Evolutionary conservation across 1,140 invertebrate genomes (phyloP), one percentile per base, ranked within the genome.

Genomic region (Drosophila micromelanica): DNA sequence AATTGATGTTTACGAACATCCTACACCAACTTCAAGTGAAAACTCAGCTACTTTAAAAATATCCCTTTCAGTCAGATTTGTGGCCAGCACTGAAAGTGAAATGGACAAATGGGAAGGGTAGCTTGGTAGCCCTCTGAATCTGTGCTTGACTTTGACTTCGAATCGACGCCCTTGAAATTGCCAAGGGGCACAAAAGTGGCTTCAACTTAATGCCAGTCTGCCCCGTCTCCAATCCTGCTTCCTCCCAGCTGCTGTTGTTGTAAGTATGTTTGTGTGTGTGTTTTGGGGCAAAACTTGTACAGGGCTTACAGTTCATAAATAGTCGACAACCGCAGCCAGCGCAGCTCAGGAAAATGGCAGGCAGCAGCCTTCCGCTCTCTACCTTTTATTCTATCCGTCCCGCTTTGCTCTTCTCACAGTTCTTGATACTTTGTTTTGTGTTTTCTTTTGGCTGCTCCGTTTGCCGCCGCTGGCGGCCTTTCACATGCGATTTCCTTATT

Each of bases 401-500:
- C 2, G 3, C 1, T 5, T 48, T 15, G n/a, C 42, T 13, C 32
- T 20, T 59, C 23, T 37, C 13, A 12, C 23, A 23, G 12, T 30
- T 13, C 7, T 69, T 48, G 35, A 2, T 37, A 2, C 43, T 68
- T 38, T 42, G 6, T 23, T 38, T 46, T 35, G 30, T 23, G 59
- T 27, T 42, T 72, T 46, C 27, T 48, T 55, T 55, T 32, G 46
- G 11, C 6, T 45, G 27, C 52, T 27, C 30, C 32, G 20, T 30
- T 27, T 15, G 15, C 17, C 37, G 20, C 45, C n/a, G 64, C 51
- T 61, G 51, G 69, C 65, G 74, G 60, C 65, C 71, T 72, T 64
- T 82, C 82, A 82, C 75, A 82, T 87, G 78, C 78, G 78, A 89
- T 89, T 87, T 89, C 84, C 82, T 87, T 87, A 87, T 79, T 82